Base-by-base conservation (phyloP, 2,113 vertebrate species). In the Tauraco erythrolophus region DNA sequence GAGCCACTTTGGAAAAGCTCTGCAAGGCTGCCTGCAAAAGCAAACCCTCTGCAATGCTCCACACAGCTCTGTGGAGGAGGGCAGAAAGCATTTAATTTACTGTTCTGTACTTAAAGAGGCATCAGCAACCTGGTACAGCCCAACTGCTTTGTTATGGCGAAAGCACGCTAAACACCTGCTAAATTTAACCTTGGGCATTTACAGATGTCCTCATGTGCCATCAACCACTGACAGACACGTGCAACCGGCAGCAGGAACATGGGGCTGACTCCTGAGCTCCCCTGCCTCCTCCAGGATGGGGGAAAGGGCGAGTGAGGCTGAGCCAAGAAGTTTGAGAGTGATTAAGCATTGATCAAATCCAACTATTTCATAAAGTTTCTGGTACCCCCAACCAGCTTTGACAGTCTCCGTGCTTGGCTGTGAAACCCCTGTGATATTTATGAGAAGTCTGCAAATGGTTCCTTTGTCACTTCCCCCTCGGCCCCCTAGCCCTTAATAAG, bases 81-180 rank as follows among this genome's bases (percentile, higher is more conserved):
- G 45, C 8, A 25, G 30, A 14, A 11, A 51, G 15, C 14, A 15
- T 43, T 62, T 16, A 6, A 19, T 9, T 24, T 9, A 3, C 28
- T 37, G 31, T 27, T 39, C 28, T 1, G 1, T 5, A 30, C 35
- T 50, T 14, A 18, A 60, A 60, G 43, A 19, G 31, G 11, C 43
- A 77, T 3, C 78, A 66, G 60, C 9, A 45, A 8, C 68, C 46
- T 14, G 13, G 5, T 3, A 28, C 21, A 48, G 56, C 51, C 35
- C 3, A 0, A 2, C 10, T 27, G 35, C 39, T 45, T 27, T 14
- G 0, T 8, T 14, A 27, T 2, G 14, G 46, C 7, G 2, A n/a
- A 5, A 48, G 9, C 2, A 10, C 1, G 5, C 21, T 37, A 2
- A 62, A 50, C 0, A 2, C 30, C 35, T 15, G 31, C 15, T 35